Conservation (phyloP, 2,888 invertebrate genomes). For the Cephus pulcher region DNA sequence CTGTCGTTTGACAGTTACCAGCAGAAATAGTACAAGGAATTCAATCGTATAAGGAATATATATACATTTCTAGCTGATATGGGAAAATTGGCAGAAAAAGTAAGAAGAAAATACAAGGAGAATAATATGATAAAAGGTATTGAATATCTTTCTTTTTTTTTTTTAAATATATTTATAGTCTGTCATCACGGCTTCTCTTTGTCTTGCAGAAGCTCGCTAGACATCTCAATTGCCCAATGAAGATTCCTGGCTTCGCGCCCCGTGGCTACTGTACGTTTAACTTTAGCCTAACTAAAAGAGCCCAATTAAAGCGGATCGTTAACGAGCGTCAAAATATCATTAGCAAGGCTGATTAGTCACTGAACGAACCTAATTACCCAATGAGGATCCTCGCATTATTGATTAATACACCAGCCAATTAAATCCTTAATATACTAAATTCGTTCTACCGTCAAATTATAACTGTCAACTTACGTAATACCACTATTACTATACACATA, state of each 20-base stretch:
- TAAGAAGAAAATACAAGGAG: background rate
- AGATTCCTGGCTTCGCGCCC: conserved; percentile 34
- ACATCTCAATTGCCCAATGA: conserved; percentile 35
- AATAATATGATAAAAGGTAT: background rate
- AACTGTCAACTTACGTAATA: background rate
- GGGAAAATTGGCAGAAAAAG: background rate
- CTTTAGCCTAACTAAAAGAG: conserved; percentile 29
- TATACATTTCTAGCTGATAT: no score
- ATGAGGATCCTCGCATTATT: background rate
- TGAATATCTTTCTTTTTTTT: background rate
- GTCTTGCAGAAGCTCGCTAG: conserved; percentile 6
- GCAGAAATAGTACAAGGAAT: background rate
- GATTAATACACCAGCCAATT: background rate
- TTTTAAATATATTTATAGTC: conserved; percentile 22
- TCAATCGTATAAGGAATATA: no score
- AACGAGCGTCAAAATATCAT: conserved; percentile 25
- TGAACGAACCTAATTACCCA: conserved; percentile 1
- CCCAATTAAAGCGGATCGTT: conserved; percentile 35
- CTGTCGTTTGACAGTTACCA: no score
- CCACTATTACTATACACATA: background rate
- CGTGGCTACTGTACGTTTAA: conserved; percentile 23
- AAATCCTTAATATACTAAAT: background rate
- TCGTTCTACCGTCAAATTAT: background rate
- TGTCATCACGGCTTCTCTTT: conserved; percentile 2
- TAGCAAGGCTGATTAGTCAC: conserved; percentile 8